Evolutionary conservation across 2,797 vertebrate genomes (phyloP), one percentile per base, ranked within the genome.

Genomic region (Anabas testudineus): DNA sequence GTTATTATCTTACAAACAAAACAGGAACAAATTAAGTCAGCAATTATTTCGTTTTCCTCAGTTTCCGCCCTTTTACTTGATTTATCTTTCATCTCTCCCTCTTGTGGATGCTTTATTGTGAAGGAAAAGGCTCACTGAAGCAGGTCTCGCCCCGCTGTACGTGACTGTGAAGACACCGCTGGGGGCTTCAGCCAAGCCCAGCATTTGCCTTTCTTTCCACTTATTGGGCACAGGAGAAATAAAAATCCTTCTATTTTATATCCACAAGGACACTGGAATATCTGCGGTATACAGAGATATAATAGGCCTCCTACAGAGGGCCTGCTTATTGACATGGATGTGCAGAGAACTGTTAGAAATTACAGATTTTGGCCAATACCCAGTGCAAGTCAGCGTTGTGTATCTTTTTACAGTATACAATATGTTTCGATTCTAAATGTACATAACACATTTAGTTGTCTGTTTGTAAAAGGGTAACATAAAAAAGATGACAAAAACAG

Each of bases 1-100:
- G 19, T 9, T 18, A 19, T 24, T 51, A 16, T 55, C 43, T 30
- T 21, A 37, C 18, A 59, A 60, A 42, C 43, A 32, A 49, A 65
- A 71, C 18, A 15, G 64, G 67, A 76, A 76, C 68, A 71, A 73
- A 77, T 63, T 52, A 63, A 74, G 59, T 80, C 46, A 45, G 56
- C 78, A 69, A 49, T 78, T 80, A 68, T 61, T 78, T 78, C 4
- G 26, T 68, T 84, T 83, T 67, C 68, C 59, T 71, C 26, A 0
- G 0, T 77, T 84, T 86, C 79, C 67, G 43, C 12, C 66, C 43
- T 48, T 81, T 86, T 74, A 63, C 66, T 56, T 12, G 37, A 57
- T 80, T 89, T 85, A 87, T 90, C 83, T 89, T 55, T 54, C 57
- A 87, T 85, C 83, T 81, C 14, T 2, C 9, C 58, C 36, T 62